Conservation (phyloP, 1,140 invertebrate species). For the Trichoplusia ni region DNA sequence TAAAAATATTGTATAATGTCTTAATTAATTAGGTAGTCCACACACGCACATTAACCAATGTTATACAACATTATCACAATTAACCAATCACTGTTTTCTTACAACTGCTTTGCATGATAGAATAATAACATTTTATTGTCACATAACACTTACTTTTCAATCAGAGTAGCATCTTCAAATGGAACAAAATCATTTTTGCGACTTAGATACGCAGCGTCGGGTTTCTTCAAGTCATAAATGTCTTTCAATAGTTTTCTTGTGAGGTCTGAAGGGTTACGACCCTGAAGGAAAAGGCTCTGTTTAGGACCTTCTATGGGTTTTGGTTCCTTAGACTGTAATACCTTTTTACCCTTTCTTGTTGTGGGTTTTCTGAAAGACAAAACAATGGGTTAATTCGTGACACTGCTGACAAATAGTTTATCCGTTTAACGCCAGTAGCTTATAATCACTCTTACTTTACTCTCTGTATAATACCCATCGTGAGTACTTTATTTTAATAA, state of each 20-base stretch:
- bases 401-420: too few relatives aligned
- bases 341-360: constrained; percentile 93
- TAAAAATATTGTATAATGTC: too few relatives aligned
- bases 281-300: constrained; percentile 92
- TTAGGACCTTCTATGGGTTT: constrained; percentile 95
- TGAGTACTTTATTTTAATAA: constrained; percentile 1
- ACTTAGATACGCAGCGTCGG: constrained; percentile 88
- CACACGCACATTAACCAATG: too few relatives aligned
- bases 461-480: constrained; percentile 76
- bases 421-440: too few relatives aligned
- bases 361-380: constrained; percentile 89
- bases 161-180: constrained; percentile 90
- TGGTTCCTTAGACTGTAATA: constrained; percentile 90
- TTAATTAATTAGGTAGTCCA: too few relatives aligned
- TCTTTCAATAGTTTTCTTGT: constrained; percentile 92
- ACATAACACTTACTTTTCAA: constrained; percentile 88
- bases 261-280: constrained; percentile 90
- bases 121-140: too few relatives aligned
- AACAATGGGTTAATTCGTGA: background rate
- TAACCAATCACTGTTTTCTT: too few relatives aligned
- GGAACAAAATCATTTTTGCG: constrained; percentile 93
- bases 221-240: constrained; percentile 94
- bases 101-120: too few relatives aligned
- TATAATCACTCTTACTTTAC: constrained; percentile 69
- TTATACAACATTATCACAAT: too few relatives aligned